Evolutionary conservation across 2,888 invertebrate species (phyloP), one percentile per base, ranked within the genome.

Genomic region (Hedya salicella): DNA sequence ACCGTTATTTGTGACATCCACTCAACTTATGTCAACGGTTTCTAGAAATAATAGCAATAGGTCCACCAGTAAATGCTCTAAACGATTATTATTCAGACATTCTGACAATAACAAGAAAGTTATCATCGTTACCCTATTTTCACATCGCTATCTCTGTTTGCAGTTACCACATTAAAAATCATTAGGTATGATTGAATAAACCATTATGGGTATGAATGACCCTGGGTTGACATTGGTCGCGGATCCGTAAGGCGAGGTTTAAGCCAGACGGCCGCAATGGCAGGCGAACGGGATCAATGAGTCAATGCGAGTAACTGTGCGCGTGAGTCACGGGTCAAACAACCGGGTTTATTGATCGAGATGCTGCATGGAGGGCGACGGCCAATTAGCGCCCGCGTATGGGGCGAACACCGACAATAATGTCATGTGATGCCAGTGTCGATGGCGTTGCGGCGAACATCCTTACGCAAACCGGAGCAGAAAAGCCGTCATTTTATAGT

Each of bases 261-360:
- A 44, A 25, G 25, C 25, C 5, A 25, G 25, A 6, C 25, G 25
- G n/a, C 6, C 25, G 50, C 50, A 59, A 16, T 42, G 25, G 42
- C 60, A 17, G 14, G 65, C 60, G 49, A 54, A 54, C 19, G 49
- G 48, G 60, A 61, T 60, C 66, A 66, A 61, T 54, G 66, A 66
- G 66, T 66, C 66, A 66, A 66, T 49, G 63, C 49, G 49, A 19
- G 54, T 66, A 66, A 54, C 68, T 49, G 63, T 68, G 50, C 48
- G 40, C 21, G 40, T 62, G 50, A 68, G 62, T 54, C 67, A 66
- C 57, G 46, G 69, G 70, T 70, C 70, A 69, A 62, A 48, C 61
- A 69, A 69, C 70, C 68, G 63, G 57, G 53, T 62, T 63, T 69
- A 68, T 66, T 68, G 66, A 63, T 52, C 39, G 39, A 54, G 62